Conservation (phyloP, 2,113 vertebrate genomes). For the Vombatus ursinus region DNA sequence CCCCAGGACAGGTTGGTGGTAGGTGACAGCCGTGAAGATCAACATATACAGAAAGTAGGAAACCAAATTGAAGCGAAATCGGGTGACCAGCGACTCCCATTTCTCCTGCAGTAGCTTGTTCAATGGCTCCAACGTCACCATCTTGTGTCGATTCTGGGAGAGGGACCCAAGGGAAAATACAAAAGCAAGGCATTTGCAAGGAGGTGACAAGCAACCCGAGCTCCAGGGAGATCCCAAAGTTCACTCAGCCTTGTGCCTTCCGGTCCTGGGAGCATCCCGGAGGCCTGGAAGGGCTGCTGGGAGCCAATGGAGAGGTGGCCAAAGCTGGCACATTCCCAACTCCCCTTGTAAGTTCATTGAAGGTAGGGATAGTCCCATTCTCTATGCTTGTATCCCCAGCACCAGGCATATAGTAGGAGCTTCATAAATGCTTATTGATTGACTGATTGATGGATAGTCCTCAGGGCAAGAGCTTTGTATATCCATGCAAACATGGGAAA, state of each 20-base stretch:
- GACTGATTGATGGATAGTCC: neutral
- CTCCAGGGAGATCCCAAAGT: neutral
- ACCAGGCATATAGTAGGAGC: neutral
- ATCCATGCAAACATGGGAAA: neutral
- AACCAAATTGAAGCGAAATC: slow-evolving; percentile 90
- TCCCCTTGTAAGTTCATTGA: neutral
- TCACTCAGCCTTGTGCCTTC: too few species aligned
- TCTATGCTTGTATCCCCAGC: too few species aligned
- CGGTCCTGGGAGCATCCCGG: too few species aligned
- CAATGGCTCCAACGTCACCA: slow-evolving; percentile 93
- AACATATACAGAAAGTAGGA: slow-evolving; percentile 88
- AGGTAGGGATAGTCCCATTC: neutral
- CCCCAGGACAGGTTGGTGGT: slow-evolving; percentile 83
- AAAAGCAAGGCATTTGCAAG: neutral
- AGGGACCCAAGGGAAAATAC: neutral
- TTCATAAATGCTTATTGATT: neutral
- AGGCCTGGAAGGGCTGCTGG: too few species aligned
- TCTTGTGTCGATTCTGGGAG: slow-evolving; percentile 91
- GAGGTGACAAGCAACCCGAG: neutral
- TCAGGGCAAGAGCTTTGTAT: neutral
- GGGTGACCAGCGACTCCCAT: slow-evolving; percentile 89
- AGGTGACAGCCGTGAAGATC: slow-evolving; percentile 89
- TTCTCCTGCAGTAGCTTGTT: slow-evolving; percentile 91
- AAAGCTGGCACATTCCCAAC: neutral
- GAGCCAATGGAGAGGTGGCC: neutral